Conservation (phyloP, 2,888 invertebrate genomes). For the Lampropteryx suffumata region DNA sequence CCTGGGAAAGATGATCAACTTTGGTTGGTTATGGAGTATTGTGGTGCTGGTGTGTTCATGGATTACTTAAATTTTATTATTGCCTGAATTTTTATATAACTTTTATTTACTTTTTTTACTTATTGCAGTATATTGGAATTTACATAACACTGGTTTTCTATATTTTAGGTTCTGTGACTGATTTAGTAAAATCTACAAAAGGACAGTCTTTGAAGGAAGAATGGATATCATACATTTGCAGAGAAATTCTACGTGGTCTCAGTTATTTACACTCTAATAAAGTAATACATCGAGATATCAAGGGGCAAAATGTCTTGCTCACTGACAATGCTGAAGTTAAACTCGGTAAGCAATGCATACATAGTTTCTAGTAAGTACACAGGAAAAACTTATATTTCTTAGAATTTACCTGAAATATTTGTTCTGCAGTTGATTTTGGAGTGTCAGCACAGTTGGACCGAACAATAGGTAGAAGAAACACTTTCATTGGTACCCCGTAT, state of each 20-base stretch:
- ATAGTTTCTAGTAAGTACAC: too few species aligned
- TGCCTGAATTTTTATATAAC: too few species aligned
- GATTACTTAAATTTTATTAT: too few species aligned
- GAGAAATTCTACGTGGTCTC: slow-evolving; percentile 97
- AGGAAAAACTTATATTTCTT: too few species aligned
- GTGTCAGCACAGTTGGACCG: slow-evolving; percentile 99
- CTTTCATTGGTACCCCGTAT: slow-evolving; percentile 98
- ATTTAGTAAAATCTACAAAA: slow-evolving; percentile 99
- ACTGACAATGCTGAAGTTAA: slow-evolving; percentile 99
- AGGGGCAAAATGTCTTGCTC: slow-evolving; percentile 99
- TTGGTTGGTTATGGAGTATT: slow-evolving; percentile 99
- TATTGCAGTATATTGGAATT: not conserved
- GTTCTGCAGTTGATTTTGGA: slow-evolving; percentile 95
- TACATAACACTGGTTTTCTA: not conserved
- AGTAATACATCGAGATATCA: slow-evolving; percentile 99
- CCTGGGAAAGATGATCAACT: slow-evolving; percentile 99
- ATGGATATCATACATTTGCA: slow-evolving; percentile 99
- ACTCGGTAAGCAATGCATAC: slow-evolving; percentile 85
- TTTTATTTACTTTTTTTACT: too few species aligned
- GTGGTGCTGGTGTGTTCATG: slow-evolving; percentile 91
- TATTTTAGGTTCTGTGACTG: slow-evolving; percentile 93
- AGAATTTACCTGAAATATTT: not conserved
- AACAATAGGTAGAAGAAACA: slow-evolving; percentile 99
- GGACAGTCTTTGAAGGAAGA: slow-evolving; percentile 99
- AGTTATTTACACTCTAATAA: slow-evolving; percentile 99